Evolutionary conservation across 1,140 invertebrate genomes (phyloP).

Genomic region (Diprion similis): DNA sequence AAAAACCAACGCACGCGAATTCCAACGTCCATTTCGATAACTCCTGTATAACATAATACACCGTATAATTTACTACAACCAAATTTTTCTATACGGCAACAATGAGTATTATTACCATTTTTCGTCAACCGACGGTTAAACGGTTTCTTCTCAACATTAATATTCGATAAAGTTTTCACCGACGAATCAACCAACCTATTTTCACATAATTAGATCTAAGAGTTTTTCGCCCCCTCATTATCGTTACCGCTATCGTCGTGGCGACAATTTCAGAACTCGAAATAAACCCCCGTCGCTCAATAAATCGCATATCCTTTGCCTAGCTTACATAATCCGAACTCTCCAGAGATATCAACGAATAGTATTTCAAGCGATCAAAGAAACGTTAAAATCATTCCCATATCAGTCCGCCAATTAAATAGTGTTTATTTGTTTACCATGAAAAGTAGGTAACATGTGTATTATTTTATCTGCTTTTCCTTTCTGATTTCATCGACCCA

Average conservation of each 20-base stretch:
- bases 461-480: too few species aligned
- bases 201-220: slow-evolving; percentile 14
- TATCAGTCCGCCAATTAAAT: slow-evolving; percentile 21
- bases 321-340: slow-evolving; percentile 6
- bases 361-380: background rate
- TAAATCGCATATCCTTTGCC: background rate
- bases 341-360: background rate
- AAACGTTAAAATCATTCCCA: background rate
- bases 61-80: background rate
- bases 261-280: background rate
- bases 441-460: too few species aligned
- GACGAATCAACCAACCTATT: background rate
- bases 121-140: background rate
- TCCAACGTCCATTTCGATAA: background rate
- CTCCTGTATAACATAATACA: background rate
- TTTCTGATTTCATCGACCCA: too few species aligned
- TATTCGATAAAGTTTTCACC: background rate
- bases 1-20: background rate
- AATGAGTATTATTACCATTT: slow-evolving; percentile 12
- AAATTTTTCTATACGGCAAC: background rate
- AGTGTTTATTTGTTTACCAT: background rate
- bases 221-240: slow-evolving; percentile 23
- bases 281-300: background rate
- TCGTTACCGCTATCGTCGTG: background rate
- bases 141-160: background rate